Evolutionary conservation across 2,113 vertebrate species (phyloP), one percentile per base, ranked within the genome.

Genomic region (Bubalus kerabau): DNA sequence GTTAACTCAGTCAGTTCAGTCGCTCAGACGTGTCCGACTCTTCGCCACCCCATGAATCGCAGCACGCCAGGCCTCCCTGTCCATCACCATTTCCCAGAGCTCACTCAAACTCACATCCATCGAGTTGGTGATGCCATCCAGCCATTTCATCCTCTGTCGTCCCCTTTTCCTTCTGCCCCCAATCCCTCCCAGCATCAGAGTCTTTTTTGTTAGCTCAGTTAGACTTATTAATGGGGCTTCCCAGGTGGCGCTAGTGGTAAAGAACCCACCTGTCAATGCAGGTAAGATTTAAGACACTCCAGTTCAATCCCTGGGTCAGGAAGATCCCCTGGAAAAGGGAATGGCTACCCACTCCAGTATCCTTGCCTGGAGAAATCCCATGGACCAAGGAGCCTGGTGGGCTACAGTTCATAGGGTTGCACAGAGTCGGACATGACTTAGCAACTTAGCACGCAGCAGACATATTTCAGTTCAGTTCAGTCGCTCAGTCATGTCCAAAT

Each of bases 171-270:
- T 48, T 12, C 48, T 48, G 48, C 48, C 48, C 48, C 48, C 48
- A 48, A 48, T 13, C 48, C 48, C 48, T 48, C 48, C 48, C 48
- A 48, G 48, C 12, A 12, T 48, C 48, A 48, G 48, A 48, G 2
- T 48, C 48, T 48, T 48, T 94, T 91, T 92, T 88, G 54, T 96
- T 96, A 94, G 26, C 17, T 94, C 36, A 87, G 23, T 83, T 40
- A 95, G 46, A n/a, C 30, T 92, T 94, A 85, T 23, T 74, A 74
- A 74, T 74, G 19, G 67, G 67, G 36, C 67, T 74, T 74, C 36
- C 67, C 67, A 74, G 19, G 67, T 40, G 36, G 36, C 0, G 0
- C 67, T 24, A 71, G 64, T 71, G 64, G n/a, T 74, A 40, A 71
- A 74, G n/a, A 74, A 40, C 67, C n/a, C 9, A 0, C 19, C 67